Conservation (phyloP, 2,888 invertebrate species). For the Dione vanillae region DNA sequence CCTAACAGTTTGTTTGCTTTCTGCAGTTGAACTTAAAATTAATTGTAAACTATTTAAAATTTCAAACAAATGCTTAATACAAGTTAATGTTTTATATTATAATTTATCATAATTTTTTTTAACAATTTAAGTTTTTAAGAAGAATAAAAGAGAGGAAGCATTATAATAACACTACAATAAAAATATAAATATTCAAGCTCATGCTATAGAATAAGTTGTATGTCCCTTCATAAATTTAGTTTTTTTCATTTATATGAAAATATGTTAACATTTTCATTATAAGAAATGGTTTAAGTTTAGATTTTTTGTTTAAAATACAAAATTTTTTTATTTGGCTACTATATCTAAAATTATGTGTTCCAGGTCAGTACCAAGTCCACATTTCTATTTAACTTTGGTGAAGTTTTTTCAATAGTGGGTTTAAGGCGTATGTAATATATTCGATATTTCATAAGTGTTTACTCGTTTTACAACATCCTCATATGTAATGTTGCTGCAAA, state of each 20-base stretch:
- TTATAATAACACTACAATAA: not conserved
- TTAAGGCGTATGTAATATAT: conserved; percentile 9
- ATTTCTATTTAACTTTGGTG: conserved; percentile 51
- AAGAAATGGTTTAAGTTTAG: not conserved
- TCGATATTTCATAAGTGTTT: conserved; percentile 10
- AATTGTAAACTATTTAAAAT: not conserved
- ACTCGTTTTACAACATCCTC: conserved; percentile 8
- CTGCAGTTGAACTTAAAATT: conserved; percentile 5
- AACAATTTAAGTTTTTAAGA: not conserved
- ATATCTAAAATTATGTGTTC: conserved; percentile 73
- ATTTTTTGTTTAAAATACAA: conserved; percentile 10
- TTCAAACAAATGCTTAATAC: conserved; percentile 11
- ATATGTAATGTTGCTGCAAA: conserved; percentile 9
- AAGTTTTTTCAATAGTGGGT: conserved; percentile 41
- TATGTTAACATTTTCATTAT: not conserved
- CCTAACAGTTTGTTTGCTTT: not conserved
- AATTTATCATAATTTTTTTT: not conserved
- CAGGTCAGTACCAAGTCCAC: conserved; percentile 75
- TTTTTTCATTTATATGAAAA: not conserved
- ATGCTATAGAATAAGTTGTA: not conserved
- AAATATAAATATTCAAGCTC: not conserved
- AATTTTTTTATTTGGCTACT: conserved; percentile 43
- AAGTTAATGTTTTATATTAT: conserved; percentile 30
- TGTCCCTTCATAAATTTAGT: not conserved
- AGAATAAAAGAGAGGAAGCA: not conserved